A percentile compares a stretch with the other conserved stretches of the same genome.
phyloP scores from a whole-genome alignment of 2,888 invertebrate species.

The Eupeodes latifasciatus region DNA sequence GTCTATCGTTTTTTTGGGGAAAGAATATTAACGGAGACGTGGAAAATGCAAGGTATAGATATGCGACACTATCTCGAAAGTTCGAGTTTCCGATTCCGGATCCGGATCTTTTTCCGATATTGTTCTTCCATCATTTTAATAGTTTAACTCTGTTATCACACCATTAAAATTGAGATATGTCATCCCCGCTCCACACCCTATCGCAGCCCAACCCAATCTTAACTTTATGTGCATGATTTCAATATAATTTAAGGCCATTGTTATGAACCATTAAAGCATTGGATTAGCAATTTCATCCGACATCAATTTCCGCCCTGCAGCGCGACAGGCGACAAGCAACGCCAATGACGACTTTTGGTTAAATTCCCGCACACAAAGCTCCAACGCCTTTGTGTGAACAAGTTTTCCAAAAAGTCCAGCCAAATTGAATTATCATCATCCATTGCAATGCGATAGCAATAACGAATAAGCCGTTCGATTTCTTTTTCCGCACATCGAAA shows the following conservation, averaged over 20 bases:
- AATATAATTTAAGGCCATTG: slow-evolving; percentile 56
- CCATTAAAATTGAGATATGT: not conserved
- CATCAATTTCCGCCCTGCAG: slow-evolving; percentile 54
- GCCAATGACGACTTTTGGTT: slow-evolving; percentile 9
- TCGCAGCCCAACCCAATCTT: not conserved
- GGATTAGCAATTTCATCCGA: slow-evolving; percentile 64
- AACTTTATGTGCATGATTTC: slow-evolving; percentile 10
- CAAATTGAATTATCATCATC: slow-evolving; percentile 78
- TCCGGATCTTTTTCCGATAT: not conserved
- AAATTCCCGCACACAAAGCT: slow-evolving; percentile 43
- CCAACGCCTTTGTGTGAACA: slow-evolving; percentile 31
- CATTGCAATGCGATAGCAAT: slow-evolving; percentile 72
- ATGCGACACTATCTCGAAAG: too few relatives aligned
- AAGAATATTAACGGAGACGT: too few relatives aligned
- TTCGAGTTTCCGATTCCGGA: too few relatives aligned
- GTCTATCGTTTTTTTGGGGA: too few relatives aligned
- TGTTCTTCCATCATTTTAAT: not conserved
- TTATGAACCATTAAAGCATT: slow-evolving; percentile 61
- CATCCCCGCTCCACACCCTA: not conserved
- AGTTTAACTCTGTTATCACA: slow-evolving; percentile 15
- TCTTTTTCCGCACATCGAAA: slow-evolving; percentile 17
- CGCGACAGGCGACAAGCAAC: not conserved
- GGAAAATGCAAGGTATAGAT: too few relatives aligned
- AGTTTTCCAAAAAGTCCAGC: slow-evolving; percentile 73
- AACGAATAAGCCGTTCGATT: slow-evolving; percentile 38